Evolutionary conservation across 2,888 invertebrate genomes (phyloP).

Genomic region (Meta bourneti): DNA sequence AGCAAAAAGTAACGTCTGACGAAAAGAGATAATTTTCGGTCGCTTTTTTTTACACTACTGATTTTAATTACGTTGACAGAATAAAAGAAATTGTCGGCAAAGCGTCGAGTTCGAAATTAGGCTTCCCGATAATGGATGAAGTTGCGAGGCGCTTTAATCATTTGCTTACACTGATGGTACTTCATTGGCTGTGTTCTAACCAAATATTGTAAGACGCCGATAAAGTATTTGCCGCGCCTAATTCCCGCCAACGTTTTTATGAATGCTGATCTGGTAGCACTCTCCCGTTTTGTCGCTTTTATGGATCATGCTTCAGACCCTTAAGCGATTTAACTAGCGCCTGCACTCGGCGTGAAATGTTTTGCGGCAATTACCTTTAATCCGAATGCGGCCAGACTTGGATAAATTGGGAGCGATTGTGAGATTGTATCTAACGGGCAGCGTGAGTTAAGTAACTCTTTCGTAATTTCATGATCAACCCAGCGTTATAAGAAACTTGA

Average conservation of each 20-base stretch:
- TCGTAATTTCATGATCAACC: too few species aligned
- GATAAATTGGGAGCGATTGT: background rate
- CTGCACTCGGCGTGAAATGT: background rate
- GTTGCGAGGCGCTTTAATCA: constrained; percentile 65
- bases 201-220: constrained; percentile 71
- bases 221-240: constrained; percentile 55
- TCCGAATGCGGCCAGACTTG: background rate
- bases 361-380: background rate
- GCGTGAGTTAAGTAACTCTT: too few species aligned
- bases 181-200: constrained; percentile 69
- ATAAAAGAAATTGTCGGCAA: constrained; percentile 75
- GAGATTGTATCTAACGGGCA: background rate
- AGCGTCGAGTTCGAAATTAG: constrained; percentile 72
- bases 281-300: constrained; percentile 56
- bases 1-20: constrained; percentile 76
- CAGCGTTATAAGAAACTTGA: too few species aligned
- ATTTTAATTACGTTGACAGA: constrained; percentile 76
- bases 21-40: constrained; percentile 76
- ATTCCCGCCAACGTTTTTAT: constrained; percentile 63
- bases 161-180: constrained; percentile 73
- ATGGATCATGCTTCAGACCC: constrained; percentile 60
- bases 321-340: constrained; percentile 18
- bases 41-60: constrained; percentile 65
- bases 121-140: constrained; percentile 70
- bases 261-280: constrained; percentile 29